phyloP scores from a whole-genome alignment of 2,113 vertebrate genomes.

The Calidris pygmaea region DNA sequence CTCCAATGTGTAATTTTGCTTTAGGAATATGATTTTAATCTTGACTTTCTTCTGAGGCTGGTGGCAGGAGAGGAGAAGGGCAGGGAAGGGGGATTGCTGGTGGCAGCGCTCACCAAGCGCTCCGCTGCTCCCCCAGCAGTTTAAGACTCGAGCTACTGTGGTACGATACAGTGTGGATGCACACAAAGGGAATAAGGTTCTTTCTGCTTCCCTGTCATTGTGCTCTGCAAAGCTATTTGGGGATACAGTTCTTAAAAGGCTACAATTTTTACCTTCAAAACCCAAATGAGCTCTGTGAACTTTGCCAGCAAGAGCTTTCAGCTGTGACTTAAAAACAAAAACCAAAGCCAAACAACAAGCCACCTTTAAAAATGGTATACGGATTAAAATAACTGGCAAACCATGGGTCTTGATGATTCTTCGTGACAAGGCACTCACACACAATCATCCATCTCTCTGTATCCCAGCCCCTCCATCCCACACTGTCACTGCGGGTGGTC shows the following conservation, averaged over 20 bases:
- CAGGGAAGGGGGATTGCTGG: background rate
- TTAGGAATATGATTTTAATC: conserved; percentile 12
- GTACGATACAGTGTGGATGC: fast-evolving
- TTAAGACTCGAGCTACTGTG: background rate
- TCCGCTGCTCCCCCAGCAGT: background rate
- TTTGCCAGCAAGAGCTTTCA: background rate
- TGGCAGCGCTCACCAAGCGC: fast-evolving
- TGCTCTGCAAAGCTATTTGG: background rate
- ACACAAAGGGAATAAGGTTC: background rate
- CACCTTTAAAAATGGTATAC: background rate
- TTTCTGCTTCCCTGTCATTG: background rate
- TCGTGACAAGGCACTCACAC: background rate
- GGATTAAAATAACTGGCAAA: background rate
- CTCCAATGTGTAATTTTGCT: conserved; percentile 46
- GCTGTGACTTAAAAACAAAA: background rate
- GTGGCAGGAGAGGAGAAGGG: background rate
- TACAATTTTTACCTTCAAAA: background rate
- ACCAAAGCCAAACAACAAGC: background rate
- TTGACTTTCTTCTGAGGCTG: background rate
- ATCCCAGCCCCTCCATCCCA: background rate
- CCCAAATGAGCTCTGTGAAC: background rate
- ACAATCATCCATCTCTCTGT: background rate
- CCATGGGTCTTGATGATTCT: background rate
- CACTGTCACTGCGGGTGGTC: background rate
- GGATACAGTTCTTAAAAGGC: background rate